These are phyloP conservation scores for Virgularia gustaviana DNA, from an alignment of 92 coral and sea anemone genomes.

Conservation along the genomic window DNA sequence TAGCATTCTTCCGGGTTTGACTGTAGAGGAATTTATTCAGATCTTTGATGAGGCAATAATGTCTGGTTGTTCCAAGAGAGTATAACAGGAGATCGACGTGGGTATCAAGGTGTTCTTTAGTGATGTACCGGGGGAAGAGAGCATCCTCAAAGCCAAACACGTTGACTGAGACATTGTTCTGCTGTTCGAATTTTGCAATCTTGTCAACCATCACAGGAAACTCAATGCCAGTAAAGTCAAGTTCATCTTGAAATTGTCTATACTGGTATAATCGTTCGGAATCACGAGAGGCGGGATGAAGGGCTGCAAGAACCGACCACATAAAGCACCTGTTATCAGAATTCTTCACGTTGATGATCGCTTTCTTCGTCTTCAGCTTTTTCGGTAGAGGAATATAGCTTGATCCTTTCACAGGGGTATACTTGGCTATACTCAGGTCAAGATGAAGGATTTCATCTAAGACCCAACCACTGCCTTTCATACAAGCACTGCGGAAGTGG, in stretches of 20 bases:
- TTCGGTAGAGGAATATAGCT: slow-evolving; percentile 51
- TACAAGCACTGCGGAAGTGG: slow-evolving; percentile 39
- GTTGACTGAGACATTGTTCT: slow-evolving; percentile 29
- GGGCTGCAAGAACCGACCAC: slow-evolving; percentile 49
- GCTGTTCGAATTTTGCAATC: slow-evolving; percentile 38
- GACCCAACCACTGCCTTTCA: slow-evolving; percentile 58
- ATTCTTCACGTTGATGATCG: slow-evolving; percentile 55
- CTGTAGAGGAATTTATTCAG: slow-evolving; percentile 18
- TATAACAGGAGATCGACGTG: slow-evolving; percentile 48
- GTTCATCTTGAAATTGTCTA: slow-evolving; percentile 32
- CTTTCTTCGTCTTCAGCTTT: slow-evolving; percentile 41
- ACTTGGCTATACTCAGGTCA: slow-evolving; percentile 26
- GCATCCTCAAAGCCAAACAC: slow-evolving; percentile 50
- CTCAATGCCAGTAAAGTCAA: slow-evolving; percentile 32
- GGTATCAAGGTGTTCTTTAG: not conserved
- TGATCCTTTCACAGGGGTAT: slow-evolving; percentile 50
- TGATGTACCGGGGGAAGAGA: too few relatives aligned
- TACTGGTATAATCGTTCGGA: slow-evolving; percentile 32
- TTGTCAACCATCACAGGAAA: slow-evolving; percentile 46
- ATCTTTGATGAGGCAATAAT: too few relatives aligned
- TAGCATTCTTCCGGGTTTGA: slow-evolving; percentile 16
- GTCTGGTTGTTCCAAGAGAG: too few relatives aligned
- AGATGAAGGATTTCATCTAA: slow-evolving; percentile 42
- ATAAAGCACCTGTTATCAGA: slow-evolving; percentile 36
- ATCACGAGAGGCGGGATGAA: slow-evolving; percentile 34